phyloP scores from a whole-genome alignment of 2,113 vertebrate genomes.

The Parotia lawesii region DNA sequence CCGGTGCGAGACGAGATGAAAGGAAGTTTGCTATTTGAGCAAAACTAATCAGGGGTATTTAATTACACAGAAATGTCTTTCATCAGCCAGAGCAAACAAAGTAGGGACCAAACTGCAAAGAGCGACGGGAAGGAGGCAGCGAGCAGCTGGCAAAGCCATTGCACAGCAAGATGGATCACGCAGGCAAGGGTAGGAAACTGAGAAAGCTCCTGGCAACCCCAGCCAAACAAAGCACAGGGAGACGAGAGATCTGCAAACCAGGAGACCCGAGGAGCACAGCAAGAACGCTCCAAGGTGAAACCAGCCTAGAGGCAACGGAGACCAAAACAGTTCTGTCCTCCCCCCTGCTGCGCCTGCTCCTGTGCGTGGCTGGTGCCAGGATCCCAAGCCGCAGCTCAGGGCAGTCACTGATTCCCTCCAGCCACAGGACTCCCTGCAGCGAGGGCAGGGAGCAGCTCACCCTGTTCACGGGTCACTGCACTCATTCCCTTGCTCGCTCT shows the following conservation, averaged over 20 bases:
- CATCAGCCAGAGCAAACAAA: conserved; percentile 68
- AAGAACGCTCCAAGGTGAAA: background rate
- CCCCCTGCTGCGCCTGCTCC: accelerated
- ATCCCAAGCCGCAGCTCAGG: background rate
- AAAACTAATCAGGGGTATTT: conserved; percentile 68
- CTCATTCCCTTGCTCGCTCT: background rate
- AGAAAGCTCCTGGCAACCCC: background rate
- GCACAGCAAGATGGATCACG: background rate
- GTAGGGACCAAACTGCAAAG: conserved; percentile 52
- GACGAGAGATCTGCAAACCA: background rate
- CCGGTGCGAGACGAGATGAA: conserved; percentile 50
- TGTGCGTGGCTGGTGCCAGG: background rate
- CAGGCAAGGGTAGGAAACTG: background rate
- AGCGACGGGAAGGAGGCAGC: conserved; percentile 1
- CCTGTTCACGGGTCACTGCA: background rate
- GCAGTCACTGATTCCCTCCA: background rate
- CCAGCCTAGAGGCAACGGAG: background rate
- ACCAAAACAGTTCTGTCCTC: accelerated
- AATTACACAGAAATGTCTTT: conserved; percentile 67
- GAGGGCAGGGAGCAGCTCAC: background rate
- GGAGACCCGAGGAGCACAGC: background rate
- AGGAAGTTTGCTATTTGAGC: conserved; percentile 66
- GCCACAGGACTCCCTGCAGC: background rate
- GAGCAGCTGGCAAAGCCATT: conserved; percentile 7
- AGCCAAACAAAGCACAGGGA: background rate